These are phyloP conservation scores for Achlya flavicornis DNA, from an alignment of 2,888 invertebrate species.

Conservation along the genomic window DNA sequence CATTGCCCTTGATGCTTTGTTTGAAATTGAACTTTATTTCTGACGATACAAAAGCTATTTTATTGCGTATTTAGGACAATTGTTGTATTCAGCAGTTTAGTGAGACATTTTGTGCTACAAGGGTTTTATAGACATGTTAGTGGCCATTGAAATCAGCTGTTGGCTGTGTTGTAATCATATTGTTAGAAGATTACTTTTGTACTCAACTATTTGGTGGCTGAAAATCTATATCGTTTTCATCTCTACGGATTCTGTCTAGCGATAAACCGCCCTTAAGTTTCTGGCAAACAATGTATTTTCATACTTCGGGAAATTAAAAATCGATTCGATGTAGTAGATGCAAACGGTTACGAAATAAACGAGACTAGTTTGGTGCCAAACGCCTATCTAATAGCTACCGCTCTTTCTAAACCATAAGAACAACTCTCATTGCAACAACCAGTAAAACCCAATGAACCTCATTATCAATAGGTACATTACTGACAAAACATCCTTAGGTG, in stretches of 20 bases:
- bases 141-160: conserved; percentile 62
- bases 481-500: too few species aligned
- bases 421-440: background rate
- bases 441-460: too few species aligned
- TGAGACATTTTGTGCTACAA: conserved; percentile 69
- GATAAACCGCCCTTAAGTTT: background rate
- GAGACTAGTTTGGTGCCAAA: too few species aligned
- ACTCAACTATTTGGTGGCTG: background rate
- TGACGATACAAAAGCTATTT: conserved; percentile 43
- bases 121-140: conserved; percentile 68
- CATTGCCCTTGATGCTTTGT: conserved; percentile 57
- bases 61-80: conserved; percentile 38
- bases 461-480: too few species aligned
- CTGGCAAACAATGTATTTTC: too few species aligned
- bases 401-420: background rate
- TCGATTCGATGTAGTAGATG: too few species aligned
- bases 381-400: background rate
- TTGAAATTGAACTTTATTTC: conserved; percentile 62
- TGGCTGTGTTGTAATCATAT: conserved; percentile 20
- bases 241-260: too few species aligned
- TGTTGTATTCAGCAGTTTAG: conserved; percentile 63
- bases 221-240: too few species aligned
- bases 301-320: too few species aligned
- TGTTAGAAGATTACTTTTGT: background rate
- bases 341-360: too few species aligned